phyloP scores from a whole-genome alignment of 1,140 invertebrate genomes.

The Linepithema humile region DNA sequence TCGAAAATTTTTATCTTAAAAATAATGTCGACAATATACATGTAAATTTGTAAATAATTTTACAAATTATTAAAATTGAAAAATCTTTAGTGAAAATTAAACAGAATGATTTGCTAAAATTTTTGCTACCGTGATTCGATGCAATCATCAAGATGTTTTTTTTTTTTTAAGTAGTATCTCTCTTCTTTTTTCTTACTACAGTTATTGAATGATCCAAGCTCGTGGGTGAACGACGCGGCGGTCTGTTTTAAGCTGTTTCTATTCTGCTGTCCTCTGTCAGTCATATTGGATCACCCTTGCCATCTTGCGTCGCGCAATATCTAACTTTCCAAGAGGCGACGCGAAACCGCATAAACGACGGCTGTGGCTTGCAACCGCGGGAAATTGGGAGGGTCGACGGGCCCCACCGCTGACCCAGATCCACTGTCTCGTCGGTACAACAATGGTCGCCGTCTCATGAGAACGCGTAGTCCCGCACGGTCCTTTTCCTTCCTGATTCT shows the following conservation, averaged over 20 bases:
- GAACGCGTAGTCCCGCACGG: constrained; percentile 65
- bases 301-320: constrained; percentile 62
- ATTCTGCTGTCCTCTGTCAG: constrained; percentile 56
- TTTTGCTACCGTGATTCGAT: neutral
- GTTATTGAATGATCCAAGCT: neutral
- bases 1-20: neutral
- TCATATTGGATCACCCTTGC: constrained; percentile 68
- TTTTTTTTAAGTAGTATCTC: neutral
- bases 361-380: constrained; percentile 70
- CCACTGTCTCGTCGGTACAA: constrained; percentile 67
- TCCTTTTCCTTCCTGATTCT: constrained; percentile 67
- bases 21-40: constrained; percentile 21
- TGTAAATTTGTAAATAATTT: neutral
- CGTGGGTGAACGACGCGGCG: constrained; percentile 7
- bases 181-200: too few relatives aligned
- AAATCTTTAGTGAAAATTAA: neutral
- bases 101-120: neutral
- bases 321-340: constrained; percentile 68
- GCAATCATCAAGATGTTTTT: neutral
- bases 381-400: constrained; percentile 72
- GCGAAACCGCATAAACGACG: constrained; percentile 72
- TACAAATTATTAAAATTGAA: neutral
- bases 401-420: constrained; percentile 75
- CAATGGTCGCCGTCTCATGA: constrained; percentile 74
- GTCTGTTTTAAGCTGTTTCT: constrained; percentile 64